Percentiles rank a stretch among this genome's conserved stretches.
These are phyloP conservation scores for Drosophila parabipectinata DNA, from an alignment of 1,140 invertebrate species.

Conservation along the genomic window DNA sequence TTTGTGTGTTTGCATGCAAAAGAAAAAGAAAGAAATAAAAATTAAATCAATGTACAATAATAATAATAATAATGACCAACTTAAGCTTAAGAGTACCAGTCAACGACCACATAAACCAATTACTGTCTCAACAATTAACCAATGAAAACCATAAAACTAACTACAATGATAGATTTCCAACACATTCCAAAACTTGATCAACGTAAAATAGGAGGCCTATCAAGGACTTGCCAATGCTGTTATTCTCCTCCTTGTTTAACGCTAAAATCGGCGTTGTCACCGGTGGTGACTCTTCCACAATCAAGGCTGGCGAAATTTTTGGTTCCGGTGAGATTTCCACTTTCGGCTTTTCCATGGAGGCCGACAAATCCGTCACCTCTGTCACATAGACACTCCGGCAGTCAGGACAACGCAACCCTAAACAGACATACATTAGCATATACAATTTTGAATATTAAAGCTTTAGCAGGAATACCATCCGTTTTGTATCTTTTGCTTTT, in stretches of 20 bases:
- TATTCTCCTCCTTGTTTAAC: slow-evolving; percentile 60
- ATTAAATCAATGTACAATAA: slow-evolving; percentile 35
- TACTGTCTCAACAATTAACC: background rate
- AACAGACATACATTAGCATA: background rate
- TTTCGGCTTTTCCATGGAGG: slow-evolving; percentile 55
- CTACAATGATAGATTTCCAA: slow-evolving; percentile 17
- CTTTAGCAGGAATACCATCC: slow-evolving; percentile 13
- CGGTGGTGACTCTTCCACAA: slow-evolving; percentile 64
- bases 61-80: slow-evolving; percentile 23
- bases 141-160: slow-evolving; percentile 23
- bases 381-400: slow-evolving; percentile 86
- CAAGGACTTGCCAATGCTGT: slow-evolving; percentile 79
- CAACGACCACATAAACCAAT: background rate
- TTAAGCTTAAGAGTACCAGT: slow-evolving; percentile 20
- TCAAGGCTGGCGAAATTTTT: slow-evolving; percentile 66
- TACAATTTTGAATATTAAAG: too few species aligned
- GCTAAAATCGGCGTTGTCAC: slow-evolving; percentile 11
- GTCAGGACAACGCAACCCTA: slow-evolving; percentile 85
- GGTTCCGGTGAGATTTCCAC: slow-evolving; percentile 17
- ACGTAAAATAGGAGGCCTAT: slow-evolving; percentile 21
- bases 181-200: slow-evolving; percentile 26
- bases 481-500: slow-evolving; percentile 48
- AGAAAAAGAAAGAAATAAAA: slow-evolving; percentile 59
- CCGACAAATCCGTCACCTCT: slow-evolving; percentile 79
- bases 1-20: slow-evolving; percentile 67